phyloP scores from a whole-genome alignment of 2,797 vertebrate species.

The Brachyalestes nurse region DNA sequence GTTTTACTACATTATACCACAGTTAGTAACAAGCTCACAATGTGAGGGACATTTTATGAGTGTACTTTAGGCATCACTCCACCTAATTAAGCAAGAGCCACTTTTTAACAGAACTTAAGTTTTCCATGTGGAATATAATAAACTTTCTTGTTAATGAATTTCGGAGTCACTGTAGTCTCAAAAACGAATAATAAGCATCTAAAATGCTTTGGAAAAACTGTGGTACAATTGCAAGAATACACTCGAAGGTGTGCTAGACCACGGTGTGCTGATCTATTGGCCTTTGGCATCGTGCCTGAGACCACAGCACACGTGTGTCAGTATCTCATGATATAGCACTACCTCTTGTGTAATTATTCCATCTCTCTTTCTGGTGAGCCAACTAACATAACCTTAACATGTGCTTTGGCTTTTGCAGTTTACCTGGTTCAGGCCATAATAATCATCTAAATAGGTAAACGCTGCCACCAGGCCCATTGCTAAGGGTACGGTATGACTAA shows the following conservation, averaged over 20 bases:
- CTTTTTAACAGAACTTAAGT: too few species aligned
- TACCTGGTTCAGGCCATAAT: neutral
- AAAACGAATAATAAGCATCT: too few species aligned
- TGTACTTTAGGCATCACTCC: too few species aligned
- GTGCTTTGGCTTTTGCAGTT: conserved; percentile 17
- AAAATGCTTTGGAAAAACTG: neutral
- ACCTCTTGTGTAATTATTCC: neutral
- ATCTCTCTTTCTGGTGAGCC: neutral
- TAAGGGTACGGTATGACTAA: conserved; percentile 49
- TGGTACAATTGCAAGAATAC: neutral
- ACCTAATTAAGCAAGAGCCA: too few species aligned
- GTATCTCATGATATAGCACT: neutral
- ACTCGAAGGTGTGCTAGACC: neutral
- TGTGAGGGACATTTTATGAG: neutral
- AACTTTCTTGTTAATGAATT: too few species aligned
- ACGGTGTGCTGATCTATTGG: neutral
- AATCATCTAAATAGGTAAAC: conserved; percentile 24
- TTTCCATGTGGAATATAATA: too few species aligned
- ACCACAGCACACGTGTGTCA: neutral
- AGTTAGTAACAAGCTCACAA: neutral
- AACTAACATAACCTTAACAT: conserved; percentile 29
- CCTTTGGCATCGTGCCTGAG: neutral
- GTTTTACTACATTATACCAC: conserved; percentile 1
- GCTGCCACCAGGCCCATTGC: conserved; percentile 35
- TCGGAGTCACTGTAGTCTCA: too few species aligned